phyloP scores from a whole-genome alignment of 2,113 vertebrate species.

The Podarcis muralis region DNA sequence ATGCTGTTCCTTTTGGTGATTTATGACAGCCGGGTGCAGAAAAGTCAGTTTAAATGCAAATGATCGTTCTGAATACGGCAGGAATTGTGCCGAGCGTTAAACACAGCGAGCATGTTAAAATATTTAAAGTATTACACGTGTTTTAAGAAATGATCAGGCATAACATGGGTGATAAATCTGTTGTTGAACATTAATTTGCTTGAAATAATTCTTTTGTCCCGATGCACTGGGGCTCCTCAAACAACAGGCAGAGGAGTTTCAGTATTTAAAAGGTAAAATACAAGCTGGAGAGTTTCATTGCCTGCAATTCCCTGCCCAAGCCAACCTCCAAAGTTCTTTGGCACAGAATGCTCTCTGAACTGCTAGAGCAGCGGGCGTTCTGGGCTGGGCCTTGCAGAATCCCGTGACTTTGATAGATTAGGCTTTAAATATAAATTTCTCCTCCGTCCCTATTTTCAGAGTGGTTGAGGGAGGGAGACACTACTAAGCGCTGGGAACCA shows the following conservation, averaged over 20 bases:
- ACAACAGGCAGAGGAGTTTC: not conserved
- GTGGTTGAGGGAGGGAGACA: not conserved
- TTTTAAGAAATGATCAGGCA: slow-evolving; percentile 46
- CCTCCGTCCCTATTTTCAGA: not conserved
- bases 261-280: not conserved
- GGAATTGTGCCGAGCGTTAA: slow-evolving; percentile 28
- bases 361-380: not conserved
- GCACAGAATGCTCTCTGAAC: not conserved
- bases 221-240: not conserved
- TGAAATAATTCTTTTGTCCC: slow-evolving; percentile 16
- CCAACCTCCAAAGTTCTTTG: not conserved
- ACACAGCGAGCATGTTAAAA: slow-evolving; percentile 48
- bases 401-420: too few species aligned
- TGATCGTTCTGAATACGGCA: slow-evolving; percentile 51
- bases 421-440: too few species aligned
- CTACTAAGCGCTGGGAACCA: not conserved
- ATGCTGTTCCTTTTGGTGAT: slow-evolving; percentile 38
- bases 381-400: not conserved
- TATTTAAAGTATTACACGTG: slow-evolving; percentile 47
- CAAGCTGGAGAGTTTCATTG: not conserved
- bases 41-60: slow-evolving; percentile 69
- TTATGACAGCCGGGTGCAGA: slow-evolving; percentile 47
- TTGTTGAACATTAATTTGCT: slow-evolving; percentile 33
- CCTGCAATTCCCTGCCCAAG: too few species aligned
- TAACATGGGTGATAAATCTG: slow-evolving; percentile 56